A percentile compares a stretch with the other conserved stretches of the same genome.
These are phyloP conservation scores for Oopsacas minuta DNA, from an alignment of 37 sponge, comb jelly and placozoan genomes.

Conservation along the genomic window DNA sequence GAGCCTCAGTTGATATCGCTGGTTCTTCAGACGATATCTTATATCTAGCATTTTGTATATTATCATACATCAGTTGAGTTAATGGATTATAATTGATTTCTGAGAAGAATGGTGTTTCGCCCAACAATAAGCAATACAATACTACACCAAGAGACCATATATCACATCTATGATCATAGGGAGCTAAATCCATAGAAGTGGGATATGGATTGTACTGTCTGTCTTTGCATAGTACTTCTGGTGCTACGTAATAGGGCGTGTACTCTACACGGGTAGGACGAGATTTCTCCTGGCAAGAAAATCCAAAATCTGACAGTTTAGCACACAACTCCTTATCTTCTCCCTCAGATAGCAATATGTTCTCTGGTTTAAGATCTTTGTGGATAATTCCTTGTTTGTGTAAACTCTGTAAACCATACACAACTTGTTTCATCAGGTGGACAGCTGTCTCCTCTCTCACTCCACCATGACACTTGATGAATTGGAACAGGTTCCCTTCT, in stretches of 20 bases:
- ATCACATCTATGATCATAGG: conserved; percentile 1
- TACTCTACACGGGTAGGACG: background rate
- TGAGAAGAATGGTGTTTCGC: background rate
- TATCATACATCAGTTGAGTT: background rate
- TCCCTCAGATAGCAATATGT: background rate
- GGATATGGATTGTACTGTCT: conserved; percentile 10
- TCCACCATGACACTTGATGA: background rate
- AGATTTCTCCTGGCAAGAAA: background rate
- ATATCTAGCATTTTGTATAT: background rate
- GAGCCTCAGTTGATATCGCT: background rate
- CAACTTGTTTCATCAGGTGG: background rate
- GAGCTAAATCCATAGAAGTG: background rate
- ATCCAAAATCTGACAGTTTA: conserved; percentile 4
- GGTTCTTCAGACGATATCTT: background rate
- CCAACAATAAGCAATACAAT: background rate
- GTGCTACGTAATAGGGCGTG: background rate
- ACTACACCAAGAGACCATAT: background rate
- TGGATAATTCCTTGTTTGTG: conserved; percentile 13
- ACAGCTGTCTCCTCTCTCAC: background rate
- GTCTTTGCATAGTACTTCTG: conserved; percentile 9
- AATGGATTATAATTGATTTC: background rate
- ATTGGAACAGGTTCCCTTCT: conserved; percentile 1
- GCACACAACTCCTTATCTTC: background rate
- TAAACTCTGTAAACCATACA: background rate
- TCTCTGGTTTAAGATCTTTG: background rate